Evolutionary conservation across 2,797 vertebrate genomes (phyloP).

Genomic region (Eospalax fontanierii): DNA sequence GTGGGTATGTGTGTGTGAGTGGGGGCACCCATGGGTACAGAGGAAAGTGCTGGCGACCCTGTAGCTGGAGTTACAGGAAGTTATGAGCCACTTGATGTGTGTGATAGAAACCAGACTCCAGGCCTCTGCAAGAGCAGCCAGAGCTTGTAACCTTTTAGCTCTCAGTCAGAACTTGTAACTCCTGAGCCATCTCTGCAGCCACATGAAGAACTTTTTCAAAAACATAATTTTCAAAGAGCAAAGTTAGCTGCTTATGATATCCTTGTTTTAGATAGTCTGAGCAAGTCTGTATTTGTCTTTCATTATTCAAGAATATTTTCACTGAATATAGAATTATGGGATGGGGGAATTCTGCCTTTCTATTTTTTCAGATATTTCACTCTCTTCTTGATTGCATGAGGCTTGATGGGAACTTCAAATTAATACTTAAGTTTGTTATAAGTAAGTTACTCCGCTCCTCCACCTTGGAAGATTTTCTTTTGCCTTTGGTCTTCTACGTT

Average conservation of each 20-base stretch:
- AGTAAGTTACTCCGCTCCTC: neutral
- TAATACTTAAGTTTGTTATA: neutral
- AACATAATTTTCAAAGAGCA: neutral
- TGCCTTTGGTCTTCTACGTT: neutral
- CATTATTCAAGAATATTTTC: neutral
- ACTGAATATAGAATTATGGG: neutral
- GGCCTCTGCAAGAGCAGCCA: too few species aligned
- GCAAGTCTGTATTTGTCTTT: neutral
- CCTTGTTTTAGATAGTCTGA: neutral
- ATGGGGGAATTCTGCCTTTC: neutral
- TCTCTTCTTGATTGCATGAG: neutral
- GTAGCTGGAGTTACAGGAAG: too few species aligned
- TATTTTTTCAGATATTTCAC: neutral
- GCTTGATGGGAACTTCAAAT: neutral
- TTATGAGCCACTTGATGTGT: too few species aligned
- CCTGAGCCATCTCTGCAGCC: too few species aligned
- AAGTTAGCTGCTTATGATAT: neutral
- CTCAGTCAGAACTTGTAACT: too few species aligned
- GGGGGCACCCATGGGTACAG: too few species aligned
- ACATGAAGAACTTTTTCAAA: neutral
- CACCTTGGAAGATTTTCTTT: neutral
- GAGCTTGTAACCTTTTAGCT: too few species aligned
- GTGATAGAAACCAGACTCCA: too few species aligned
- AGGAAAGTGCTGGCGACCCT: too few species aligned
- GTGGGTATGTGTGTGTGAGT: too few species aligned